Percentiles rank a stretch among this genome's conserved stretches.
These are phyloP conservation scores for Apamea monoglypha DNA, from an alignment of 2,888 invertebrate genomes.

Conservation along the genomic window DNA sequence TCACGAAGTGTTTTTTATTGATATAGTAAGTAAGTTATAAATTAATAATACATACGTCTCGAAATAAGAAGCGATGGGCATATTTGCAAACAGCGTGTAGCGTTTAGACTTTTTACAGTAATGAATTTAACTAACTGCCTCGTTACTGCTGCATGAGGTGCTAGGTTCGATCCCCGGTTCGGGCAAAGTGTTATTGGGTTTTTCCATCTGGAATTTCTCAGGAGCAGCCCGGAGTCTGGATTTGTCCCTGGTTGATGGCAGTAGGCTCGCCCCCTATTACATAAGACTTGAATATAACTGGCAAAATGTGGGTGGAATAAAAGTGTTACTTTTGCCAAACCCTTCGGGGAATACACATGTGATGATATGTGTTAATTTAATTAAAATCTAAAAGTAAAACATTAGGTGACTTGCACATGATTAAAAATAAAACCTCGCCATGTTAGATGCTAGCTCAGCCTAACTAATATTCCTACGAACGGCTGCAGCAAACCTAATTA, in stretches of 20 bases:
- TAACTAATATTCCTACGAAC: conserved; percentile 38
- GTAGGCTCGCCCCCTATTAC: too few species aligned
- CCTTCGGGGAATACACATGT: neutral
- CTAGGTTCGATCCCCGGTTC: neutral
- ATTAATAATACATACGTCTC: neutral
- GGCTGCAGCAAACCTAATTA: conserved; percentile 57
- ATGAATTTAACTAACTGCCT: neutral
- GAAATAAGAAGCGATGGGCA: neutral
- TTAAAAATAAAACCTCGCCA: conserved; percentile 7
- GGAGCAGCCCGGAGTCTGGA: neutral
- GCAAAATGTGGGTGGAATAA: too few species aligned
- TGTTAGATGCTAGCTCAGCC: conserved; percentile 19
- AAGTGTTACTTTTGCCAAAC: too few species aligned
- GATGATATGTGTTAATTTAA: neutral
- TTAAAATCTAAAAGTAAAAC: conserved; percentile 5
- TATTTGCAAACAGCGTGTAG: neutral
- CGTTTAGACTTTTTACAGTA: neutral
- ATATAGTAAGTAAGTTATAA: neutral
- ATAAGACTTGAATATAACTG: too few species aligned
- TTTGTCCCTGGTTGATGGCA: neutral
- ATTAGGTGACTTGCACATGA: neutral
- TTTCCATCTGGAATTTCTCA: neutral
- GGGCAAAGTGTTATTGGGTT: neutral
- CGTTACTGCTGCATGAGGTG: neutral
- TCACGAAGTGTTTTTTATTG: neutral